Evolutionary conservation across 2,113 vertebrate species (phyloP), one percentile per base, ranked within the genome.

Genomic region (Pantherophis guttatus): DNA sequence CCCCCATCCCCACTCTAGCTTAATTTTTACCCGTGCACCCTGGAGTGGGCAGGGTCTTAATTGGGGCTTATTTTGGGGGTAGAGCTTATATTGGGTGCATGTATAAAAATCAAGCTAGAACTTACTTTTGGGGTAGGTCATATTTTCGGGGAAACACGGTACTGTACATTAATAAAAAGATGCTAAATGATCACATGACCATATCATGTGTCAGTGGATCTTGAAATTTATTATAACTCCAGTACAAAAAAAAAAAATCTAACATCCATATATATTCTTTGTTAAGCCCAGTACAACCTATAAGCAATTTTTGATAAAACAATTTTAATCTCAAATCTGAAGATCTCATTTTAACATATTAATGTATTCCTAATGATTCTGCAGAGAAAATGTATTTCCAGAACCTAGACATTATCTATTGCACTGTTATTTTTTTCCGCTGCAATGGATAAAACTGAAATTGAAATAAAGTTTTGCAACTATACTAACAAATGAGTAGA

Each of bases 371-470:
- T 2, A 81, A 12, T 8, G 1, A 1, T 52, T 13, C 9, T 88
- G 39, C 11, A 59, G 7, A 59, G 54, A 8, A 92, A 92, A 93
- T 62, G 3, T 88, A 39, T 29, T 5, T 12, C 70, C 12, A 2
- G 29, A 75, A 89, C 44, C 50, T 29, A 91, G 75, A 39, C 12
- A 24, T n/a, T 50, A 2, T 7, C 8, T 6, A 53, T 50, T 3
- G 9, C 0, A 92, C 15, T 0, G 58, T 2, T 0, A 52, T 1
- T 11, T 81, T 48, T 39, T 8, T 1, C 3, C 15, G n/a, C 24
- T 89, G 57, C 93, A 52, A 0, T 1, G 0, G 0, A 19, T 10
- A 0, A 1, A 9, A 39, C 13, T 53, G n/a, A 39, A 81, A 29
- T 33, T 91, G 26, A 52, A 91, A 81, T n/a, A 44, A 57, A 48